Evolutionary conservation across 2,888 invertebrate species (phyloP).

Genomic region (Mythimna impura): DNA sequence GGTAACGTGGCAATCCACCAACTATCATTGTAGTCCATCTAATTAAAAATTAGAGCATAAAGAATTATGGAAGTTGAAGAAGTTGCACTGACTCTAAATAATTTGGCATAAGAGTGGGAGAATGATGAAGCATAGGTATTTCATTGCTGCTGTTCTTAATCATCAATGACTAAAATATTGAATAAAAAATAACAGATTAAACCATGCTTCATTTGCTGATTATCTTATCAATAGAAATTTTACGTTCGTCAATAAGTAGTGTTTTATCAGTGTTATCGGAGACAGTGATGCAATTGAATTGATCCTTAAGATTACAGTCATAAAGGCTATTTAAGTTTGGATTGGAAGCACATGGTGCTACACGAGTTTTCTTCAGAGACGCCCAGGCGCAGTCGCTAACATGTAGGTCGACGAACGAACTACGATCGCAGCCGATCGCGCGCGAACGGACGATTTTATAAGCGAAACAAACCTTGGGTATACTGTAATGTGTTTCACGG

Average conservation of each 20-base stretch:
- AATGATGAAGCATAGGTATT: background rate
- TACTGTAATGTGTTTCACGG: conserved; percentile 4
- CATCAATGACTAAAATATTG: conserved; percentile 9
- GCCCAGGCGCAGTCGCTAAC: conserved; percentile 58
- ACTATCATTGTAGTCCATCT: no score
- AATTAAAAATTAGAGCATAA: no score
- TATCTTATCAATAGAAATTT: conserved; percentile 37
- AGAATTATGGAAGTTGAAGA: no score
- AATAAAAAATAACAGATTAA: conserved; percentile 5
- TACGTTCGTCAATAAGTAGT: conserved; percentile 23
- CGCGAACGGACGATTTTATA: conserved; percentile 53
- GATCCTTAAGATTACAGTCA: conserved; percentile 24
- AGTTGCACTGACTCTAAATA: no score
- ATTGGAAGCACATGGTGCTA: conserved; percentile 49
- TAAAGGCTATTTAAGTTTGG: conserved; percentile 40
- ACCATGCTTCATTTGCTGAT: conserved; percentile 19
- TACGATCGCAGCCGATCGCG: conserved; percentile 37
- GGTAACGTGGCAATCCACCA: no score
- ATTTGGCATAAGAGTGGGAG: no score
- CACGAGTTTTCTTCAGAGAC: conserved; percentile 61
- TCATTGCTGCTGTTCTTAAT: background rate
- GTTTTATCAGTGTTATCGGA: conserved; percentile 48
- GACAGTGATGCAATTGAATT: conserved; percentile 41
- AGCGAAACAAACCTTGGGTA: conserved; percentile 38
- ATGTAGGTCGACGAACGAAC: conserved; percentile 70